Conservation (phyloP, 2,113 vertebrate genomes). For the Prochilodus magdalenae region DNA sequence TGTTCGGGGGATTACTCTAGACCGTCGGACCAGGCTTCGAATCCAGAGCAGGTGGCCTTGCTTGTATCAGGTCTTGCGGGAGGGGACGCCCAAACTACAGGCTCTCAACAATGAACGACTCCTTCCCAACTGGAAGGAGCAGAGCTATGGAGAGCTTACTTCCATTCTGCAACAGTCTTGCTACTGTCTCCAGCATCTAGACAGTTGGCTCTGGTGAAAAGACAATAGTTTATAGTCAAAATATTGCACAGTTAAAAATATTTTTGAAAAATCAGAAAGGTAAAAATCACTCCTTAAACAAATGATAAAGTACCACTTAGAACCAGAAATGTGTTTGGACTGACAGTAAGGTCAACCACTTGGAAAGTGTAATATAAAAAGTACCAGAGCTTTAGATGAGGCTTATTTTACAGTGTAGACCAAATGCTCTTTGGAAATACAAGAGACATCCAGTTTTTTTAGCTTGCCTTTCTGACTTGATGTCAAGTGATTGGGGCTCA, state of each 20-base stretch:
- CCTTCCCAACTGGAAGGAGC: slow-evolving; percentile 77
- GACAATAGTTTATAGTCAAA: not conserved
- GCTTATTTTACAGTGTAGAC: not conserved
- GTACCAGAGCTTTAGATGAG: not conserved
- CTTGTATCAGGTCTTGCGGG: slow-evolving; percentile 78
- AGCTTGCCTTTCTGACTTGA: not conserved
- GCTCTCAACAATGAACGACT: slow-evolving; percentile 81
- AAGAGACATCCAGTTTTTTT: not conserved
- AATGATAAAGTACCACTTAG: not conserved
- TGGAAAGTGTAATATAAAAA: not conserved
- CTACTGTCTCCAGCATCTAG: slow-evolving; percentile 82
- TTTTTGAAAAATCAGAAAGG: not conserved
- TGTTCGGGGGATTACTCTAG: slow-evolving; percentile 79
- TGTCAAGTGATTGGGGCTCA: not conserved
- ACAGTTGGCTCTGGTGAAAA: slow-evolving; percentile 83
- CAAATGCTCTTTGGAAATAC: not conserved
- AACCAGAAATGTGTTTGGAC: not conserved
- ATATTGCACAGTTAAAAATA: not conserved
- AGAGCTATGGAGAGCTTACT: slow-evolving; percentile 74
- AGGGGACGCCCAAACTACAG: slow-evolving; percentile 80
- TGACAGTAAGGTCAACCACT: not conserved
- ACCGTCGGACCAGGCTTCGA: slow-evolving; percentile 76
- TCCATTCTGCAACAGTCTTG: slow-evolving; percentile 81
- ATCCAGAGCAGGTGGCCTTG: slow-evolving; percentile 85
- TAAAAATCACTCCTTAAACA: slow-evolving; percentile 4